Base-by-base conservation (phyloP, 2,888 invertebrate genomes). In the Zygothrica quintamaculata region DNA sequence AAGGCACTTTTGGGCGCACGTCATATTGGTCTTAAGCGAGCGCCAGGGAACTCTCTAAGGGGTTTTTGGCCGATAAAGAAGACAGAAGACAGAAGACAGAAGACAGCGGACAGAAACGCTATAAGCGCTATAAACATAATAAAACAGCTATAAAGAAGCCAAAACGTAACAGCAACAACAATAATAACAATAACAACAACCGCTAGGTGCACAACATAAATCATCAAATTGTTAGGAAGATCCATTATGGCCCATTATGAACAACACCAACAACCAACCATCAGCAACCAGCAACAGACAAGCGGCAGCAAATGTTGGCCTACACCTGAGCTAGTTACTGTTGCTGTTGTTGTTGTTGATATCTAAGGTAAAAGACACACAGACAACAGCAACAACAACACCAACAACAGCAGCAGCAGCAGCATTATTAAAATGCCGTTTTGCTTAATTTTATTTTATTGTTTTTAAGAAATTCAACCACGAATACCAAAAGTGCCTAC, bases 391-490 rank as follows among this genome's bases (percentile, higher is more conserved):
- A 50, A 11, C 37, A 15, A 6, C n/a, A n/a, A n/a, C n/a, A n/a
- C n/a, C n/a, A n/a, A n/a, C n/a, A n/a, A n/a, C n/a, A n/a, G n/a
- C n/a, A 12, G 44, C 33, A 36, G 52, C 52, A 56, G 57, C 66
- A 77, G 73, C 84, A 73, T 85, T 86, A 86, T 86, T 86, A 87
- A 85, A 88, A 85, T 85, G 81, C 81, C 88, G 88, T 87, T 87
- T 87, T 85, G 85, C 77, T 88, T 87, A 87, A 87, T 88, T 85
- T 88, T 66, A 84, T 86, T 88, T 87, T 87, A 87, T 87, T 84
- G 74, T 81, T 87, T 87, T 84, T 72, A 48, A 70, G 87, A 87
- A 87, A 84, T 82, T 72, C 58, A 68, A 61, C 86, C 86, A 74
- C 84, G 80, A 79, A 77, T 81, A 61, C 72, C 75, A 74, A 78